Evolutionary conservation across 2,888 invertebrate genomes (phyloP).

Genomic region (Tenthredo distinguenda): DNA sequence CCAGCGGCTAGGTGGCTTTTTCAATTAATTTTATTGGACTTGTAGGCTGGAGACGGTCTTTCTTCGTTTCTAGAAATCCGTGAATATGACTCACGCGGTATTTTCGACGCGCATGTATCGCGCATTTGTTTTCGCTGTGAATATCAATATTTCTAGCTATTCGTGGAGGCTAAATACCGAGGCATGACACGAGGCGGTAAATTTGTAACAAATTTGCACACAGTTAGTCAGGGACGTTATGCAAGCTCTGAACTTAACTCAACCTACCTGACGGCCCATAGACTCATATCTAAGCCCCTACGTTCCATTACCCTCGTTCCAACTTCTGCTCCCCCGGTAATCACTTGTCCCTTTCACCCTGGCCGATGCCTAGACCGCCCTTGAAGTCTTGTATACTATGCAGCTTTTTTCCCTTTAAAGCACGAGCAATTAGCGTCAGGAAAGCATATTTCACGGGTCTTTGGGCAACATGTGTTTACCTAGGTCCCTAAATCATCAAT

Average conservation of each 20-base stretch:
- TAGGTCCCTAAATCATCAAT: neutral
- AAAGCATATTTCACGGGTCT: conserved; percentile 14
- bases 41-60: neutral
- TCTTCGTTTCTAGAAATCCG: neutral
- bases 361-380: neutral
- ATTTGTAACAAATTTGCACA: conserved; percentile 37
- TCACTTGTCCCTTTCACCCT: conserved; percentile 26
- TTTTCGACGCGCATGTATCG: neutral
- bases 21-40: neutral
- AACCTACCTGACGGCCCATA: neutral
- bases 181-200: neutral
- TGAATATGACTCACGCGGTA: neutral
- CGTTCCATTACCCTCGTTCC: conserved; percentile 34
- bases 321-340: conserved; percentile 23
- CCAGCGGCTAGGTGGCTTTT: neutral
- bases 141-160: conserved; percentile 22
- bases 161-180: neutral
- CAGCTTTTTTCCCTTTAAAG: neutral
- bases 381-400: neutral
- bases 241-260: neutral
- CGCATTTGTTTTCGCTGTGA: neutral
- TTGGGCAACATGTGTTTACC: neutral
- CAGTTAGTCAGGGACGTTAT: conserved; percentile 25
- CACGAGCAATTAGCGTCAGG: conserved; percentile 2
- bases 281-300: neutral